Base-by-base conservation (phyloP, 2,113 vertebrate genomes). In the Grus americana region DNA sequence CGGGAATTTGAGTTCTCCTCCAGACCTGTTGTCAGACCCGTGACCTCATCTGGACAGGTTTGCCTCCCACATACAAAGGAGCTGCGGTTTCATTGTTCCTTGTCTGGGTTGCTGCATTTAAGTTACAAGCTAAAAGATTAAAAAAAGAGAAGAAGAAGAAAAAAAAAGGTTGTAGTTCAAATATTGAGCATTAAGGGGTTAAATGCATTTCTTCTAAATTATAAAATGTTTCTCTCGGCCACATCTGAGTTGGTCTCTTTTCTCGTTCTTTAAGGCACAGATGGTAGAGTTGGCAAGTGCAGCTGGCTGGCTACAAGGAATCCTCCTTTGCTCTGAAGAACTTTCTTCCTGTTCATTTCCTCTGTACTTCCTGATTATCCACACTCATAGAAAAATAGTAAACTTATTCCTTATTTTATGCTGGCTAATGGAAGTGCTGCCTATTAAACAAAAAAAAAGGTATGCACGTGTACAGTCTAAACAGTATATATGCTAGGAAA, bases 231-330 rank as follows among this genome's bases (percentile, higher is more conserved):
- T 73, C 85, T 91, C 27, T 72, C 20, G 42, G 78, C 50, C 71
- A 71, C 91, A 88, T 95, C 86, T 82, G 91, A 96, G 81, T 91
- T 92, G 85, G 76, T 93, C 88, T 79, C 86, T 92, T 88, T 93
- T 89, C 95, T 92, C 80, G 44, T 90, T 87, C 91, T 91, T 90
- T 15, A 80, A 96, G 89, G 93, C 91, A 88, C 97, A 96, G 95
- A 97, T 96, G 96, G 94, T 86, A 61, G 85, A 92, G 71, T 86
- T 97, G 96, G 95, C 94, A 95, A 96, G 94, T 96, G 93, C 87
- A 94, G 66, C 91, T 96, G 94, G 81, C 87, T 96, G 84, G 86
- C 91, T 95, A 59, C 67, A 88, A 93, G 96, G 94, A 97, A 91
- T 96, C 78, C 91, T 97, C 94, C 86, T 95, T 95, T 95, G 30